phyloP scores from a whole-genome alignment of 2,797 vertebrate genomes.

The Eulemur rubriventer region DNA sequence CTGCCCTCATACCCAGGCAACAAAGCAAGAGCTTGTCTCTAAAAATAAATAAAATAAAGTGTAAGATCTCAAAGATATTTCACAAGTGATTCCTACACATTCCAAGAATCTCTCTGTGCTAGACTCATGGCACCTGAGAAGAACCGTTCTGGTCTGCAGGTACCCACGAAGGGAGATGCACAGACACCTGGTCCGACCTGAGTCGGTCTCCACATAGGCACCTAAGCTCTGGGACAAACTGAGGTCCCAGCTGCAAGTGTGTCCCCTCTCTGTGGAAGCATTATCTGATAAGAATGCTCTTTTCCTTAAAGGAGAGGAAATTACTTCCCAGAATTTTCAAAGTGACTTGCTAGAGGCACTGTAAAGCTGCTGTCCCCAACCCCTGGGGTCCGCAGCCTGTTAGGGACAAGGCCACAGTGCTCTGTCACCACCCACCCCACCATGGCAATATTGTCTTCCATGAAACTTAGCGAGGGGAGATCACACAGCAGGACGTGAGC shows the following conservation, averaged over 20 bases:
- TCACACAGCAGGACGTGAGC: too few species aligned
- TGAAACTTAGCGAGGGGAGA: too few species aligned
- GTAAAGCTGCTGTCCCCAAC: too few species aligned
- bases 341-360: not conserved
- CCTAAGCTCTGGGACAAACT: too few species aligned
- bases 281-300: not conserved
- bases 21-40: not conserved
- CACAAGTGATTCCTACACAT: too few species aligned
- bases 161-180: not conserved
- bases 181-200: not conserved
- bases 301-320: not conserved
- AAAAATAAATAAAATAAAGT: not conserved
- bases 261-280: too few species aligned
- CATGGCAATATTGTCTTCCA: too few species aligned
- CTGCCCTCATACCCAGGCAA: not conserved
- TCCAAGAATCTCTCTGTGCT: not conserved
- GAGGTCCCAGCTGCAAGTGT: too few species aligned
- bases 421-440: too few species aligned
- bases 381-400: too few species aligned
- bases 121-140: not conserved
- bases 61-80: not conserved
- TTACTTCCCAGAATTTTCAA: not conserved
- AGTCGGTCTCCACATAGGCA: fast-evolving
- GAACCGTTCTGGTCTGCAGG: not conserved
- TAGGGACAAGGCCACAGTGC: too few species aligned